These are phyloP conservation scores for Pilophorus perplexus DNA, from an alignment of 2,888 invertebrate species.

Conservation along the genomic window DNA sequence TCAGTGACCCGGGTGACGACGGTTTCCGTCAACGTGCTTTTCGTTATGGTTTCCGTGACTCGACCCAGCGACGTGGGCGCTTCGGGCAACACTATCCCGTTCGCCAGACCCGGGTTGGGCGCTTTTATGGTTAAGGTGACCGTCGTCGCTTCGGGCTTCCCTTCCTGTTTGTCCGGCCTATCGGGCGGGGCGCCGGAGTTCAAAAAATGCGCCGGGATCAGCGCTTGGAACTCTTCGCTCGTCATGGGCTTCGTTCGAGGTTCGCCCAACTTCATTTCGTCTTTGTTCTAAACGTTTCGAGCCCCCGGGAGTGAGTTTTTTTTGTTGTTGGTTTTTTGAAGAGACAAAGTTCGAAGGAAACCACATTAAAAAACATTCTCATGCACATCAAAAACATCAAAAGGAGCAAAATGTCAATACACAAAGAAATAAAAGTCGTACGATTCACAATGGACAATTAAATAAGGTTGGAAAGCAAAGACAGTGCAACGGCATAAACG, in stretches of 20 bases:
- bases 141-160: conserved; percentile 45
- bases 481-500: conserved; percentile 10
- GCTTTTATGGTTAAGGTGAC: conserved; percentile 86
- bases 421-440: neutral
- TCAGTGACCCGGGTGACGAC: conserved; percentile 91
- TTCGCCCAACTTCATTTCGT: conserved; percentile 36
- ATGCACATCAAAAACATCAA: conserved; percentile 24
- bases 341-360: conserved; percentile 19
- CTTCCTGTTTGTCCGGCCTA: conserved; percentile 40
- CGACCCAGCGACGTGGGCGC: conserved; percentile 79
- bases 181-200: conserved; percentile 38
- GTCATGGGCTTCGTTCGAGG: conserved; percentile 67
- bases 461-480: conserved; percentile 1
- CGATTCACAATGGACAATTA: neutral
- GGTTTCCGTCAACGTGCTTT: conserved; percentile 92
- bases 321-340: neutral
- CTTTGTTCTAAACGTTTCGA: conserved; percentile 17
- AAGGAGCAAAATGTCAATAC: conserved; percentile 4
- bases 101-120: conserved; percentile 61
- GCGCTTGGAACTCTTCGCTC: conserved; percentile 91
- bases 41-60: conserved; percentile 92
- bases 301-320: neutral
- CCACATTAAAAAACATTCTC: conserved; percentile 35
- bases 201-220: conserved; percentile 89
- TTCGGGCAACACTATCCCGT: conserved; percentile 73